Conservation (phyloP, 2,888 invertebrate genomes). For the Tetheella fluctuosa region DNA sequence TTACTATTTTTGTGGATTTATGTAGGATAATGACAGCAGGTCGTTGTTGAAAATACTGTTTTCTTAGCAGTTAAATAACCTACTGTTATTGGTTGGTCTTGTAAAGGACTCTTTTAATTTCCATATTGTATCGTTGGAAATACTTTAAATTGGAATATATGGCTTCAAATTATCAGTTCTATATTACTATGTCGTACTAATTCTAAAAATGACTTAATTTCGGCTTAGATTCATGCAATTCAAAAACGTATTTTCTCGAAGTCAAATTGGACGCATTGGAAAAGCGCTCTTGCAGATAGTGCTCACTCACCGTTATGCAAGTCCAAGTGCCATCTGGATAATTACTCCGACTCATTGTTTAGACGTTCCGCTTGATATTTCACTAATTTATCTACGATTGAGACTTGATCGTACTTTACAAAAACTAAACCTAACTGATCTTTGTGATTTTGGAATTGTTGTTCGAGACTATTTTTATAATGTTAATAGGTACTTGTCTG, state of each 20-base stretch:
- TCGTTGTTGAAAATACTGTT: no score
- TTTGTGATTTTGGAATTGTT: background rate
- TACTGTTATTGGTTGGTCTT: no score
- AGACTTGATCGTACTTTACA: constrained; percentile 5
- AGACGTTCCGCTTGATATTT: constrained; percentile 14
- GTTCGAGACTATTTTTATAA: no score
- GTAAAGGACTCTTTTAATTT: no score
- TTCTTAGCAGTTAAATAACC: no score
- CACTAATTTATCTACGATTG: constrained; percentile 12
- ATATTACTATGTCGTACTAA: no score
- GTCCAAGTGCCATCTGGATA: constrained; percentile 55
- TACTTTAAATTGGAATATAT: no score
- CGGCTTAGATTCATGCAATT: background rate
- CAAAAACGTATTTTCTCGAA: background rate
- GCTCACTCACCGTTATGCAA: constrained; percentile 56
- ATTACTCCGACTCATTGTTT: constrained; percentile 61
- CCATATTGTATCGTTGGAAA: no score
- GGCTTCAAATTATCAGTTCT: no score
- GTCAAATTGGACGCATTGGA: background rate
- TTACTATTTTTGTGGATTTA: no score
- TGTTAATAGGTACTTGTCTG: background rate
- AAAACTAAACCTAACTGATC: background rate
- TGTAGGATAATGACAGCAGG: no score
- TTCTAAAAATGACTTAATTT: no score
- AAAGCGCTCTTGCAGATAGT: background rate